Evolutionary conservation across 2,888 invertebrate genomes (phyloP).

Genomic region (Pyralis farinalis): DNA sequence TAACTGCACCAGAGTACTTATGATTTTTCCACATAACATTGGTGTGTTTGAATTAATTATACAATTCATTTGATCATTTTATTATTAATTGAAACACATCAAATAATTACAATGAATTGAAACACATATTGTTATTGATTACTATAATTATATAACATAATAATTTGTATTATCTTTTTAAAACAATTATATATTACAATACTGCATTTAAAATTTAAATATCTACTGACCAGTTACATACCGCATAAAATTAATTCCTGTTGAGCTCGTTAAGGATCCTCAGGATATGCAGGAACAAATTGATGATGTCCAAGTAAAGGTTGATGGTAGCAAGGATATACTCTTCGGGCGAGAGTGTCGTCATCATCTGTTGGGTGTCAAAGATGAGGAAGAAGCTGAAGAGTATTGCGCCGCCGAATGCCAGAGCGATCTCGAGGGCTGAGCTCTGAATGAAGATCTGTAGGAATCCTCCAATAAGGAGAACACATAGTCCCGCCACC

Average conservation of each 20-base stretch:
- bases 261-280: slow-evolving; percentile 85
- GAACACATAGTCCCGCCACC: slow-evolving; percentile 83
- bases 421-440: slow-evolving; percentile 85
- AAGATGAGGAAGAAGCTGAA: slow-evolving; percentile 92
- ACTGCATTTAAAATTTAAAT: too few relatives aligned
- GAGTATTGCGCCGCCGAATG: slow-evolving; percentile 86
- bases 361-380: slow-evolving; percentile 93
- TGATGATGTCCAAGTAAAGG: slow-evolving; percentile 93
- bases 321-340: slow-evolving; percentile 93
- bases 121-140: too few relatives aligned
- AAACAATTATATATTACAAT: too few relatives aligned
- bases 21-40: too few relatives aligned
- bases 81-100: too few relatives aligned
- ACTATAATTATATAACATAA: too few relatives aligned
- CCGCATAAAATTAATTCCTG: slow-evolving; percentile 54
- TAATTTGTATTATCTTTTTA: too few relatives aligned
- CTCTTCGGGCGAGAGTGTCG: slow-evolving; percentile 90
- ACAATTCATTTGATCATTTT: too few relatives aligned
- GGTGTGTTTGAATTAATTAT: too few relatives aligned
- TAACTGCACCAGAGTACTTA: too few relatives aligned
- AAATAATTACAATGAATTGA: too few relatives aligned
- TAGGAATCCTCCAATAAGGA: slow-evolving; percentile 86
- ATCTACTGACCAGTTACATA: not conserved
- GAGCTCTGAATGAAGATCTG: slow-evolving; percentile 88
- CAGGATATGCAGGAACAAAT: slow-evolving; percentile 90